Conservation (phyloP, 1,140 invertebrate genomes). For the Musca domestica region DNA sequence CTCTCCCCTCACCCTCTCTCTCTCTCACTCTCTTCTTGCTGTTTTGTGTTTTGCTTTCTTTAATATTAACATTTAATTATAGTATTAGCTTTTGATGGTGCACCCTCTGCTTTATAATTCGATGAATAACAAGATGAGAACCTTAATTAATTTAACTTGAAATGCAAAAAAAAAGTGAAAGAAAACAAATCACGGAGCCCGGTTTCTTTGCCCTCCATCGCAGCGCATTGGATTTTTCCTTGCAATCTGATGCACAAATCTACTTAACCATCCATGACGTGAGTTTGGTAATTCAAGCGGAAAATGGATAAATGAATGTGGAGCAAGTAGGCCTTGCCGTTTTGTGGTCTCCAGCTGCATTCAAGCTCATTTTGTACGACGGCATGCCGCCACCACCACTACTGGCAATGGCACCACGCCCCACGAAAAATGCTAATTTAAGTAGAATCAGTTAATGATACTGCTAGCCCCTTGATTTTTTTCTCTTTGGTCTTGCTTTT, state of each 20-base stretch:
- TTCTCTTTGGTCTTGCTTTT: no score
- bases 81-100: no score
- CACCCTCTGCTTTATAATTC: no score
- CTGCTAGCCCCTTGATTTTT: slow-evolving; percentile 24
- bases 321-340: slow-evolving; percentile 2
- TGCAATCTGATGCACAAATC: not conserved
- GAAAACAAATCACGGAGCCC: not conserved
- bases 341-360: slow-evolving; percentile 4
- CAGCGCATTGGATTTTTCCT: not conserved
- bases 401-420: not conserved
- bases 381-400: not conserved
- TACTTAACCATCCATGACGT: slow-evolving; percentile 16
- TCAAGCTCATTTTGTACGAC: slow-evolving; percentile 1
- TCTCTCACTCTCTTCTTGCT: no score
- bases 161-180: slow-evolving; percentile 6
- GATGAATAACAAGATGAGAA: no score
- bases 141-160: no score
- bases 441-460: slow-evolving; percentile 19
- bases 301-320: slow-evolving; percentile 19
- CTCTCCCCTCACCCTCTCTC: no score
- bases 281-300: slow-evolving; percentile 14
- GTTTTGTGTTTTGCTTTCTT: no score
- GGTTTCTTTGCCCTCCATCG: not conserved
- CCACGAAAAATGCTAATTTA: slow-evolving; percentile 20
- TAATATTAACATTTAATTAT: no score